These are phyloP conservation scores for Saturnia pavonia DNA, from an alignment of 2,888 invertebrate species.

Conservation along the genomic window DNA sequence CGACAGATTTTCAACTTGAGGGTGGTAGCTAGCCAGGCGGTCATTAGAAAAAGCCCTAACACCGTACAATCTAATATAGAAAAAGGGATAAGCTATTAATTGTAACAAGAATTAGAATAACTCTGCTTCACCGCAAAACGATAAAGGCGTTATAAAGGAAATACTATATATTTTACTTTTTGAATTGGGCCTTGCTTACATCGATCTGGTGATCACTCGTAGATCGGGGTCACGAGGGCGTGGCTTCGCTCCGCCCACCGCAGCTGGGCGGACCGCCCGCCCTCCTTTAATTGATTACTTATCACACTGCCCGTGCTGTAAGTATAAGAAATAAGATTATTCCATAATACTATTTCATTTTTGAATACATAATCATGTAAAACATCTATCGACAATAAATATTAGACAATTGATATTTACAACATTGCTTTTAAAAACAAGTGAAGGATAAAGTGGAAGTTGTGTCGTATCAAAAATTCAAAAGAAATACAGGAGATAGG, in stretches of 20 bases:
- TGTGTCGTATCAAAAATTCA: too few relatives aligned
- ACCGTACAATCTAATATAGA: not conserved
- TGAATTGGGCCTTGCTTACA: not conserved
- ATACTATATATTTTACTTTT: not conserved
- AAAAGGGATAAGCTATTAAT: not conserved
- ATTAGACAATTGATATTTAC: too few relatives aligned
- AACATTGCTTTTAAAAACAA: too few relatives aligned
- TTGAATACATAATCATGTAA: too few relatives aligned
- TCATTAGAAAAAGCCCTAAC: too few relatives aligned
- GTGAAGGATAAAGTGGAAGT: too few relatives aligned
- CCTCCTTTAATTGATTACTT: conserved; percentile 44
- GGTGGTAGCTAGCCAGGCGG: too few relatives aligned
- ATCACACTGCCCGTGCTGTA: conserved; percentile 17
- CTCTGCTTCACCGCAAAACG: not conserved
- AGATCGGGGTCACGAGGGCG: conserved; percentile 32
- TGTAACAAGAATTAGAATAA: not conserved
- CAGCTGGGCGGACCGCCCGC: conserved; percentile 37
- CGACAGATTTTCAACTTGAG: too few relatives aligned
- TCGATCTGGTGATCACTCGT: conserved; percentile 7
- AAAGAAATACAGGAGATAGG: too few relatives aligned
- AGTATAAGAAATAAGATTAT: not conserved
- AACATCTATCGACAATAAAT: too few relatives aligned
- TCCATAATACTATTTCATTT: too few relatives aligned
- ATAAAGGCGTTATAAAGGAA: not conserved
- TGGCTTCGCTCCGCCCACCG: conserved; percentile 38